A percentile compares a stretch with the other conserved stretches of the same genome.
Evolutionary conservation across 2,797 vertebrate species (phyloP).

Genomic region (Tiaroga cobitis): DNA sequence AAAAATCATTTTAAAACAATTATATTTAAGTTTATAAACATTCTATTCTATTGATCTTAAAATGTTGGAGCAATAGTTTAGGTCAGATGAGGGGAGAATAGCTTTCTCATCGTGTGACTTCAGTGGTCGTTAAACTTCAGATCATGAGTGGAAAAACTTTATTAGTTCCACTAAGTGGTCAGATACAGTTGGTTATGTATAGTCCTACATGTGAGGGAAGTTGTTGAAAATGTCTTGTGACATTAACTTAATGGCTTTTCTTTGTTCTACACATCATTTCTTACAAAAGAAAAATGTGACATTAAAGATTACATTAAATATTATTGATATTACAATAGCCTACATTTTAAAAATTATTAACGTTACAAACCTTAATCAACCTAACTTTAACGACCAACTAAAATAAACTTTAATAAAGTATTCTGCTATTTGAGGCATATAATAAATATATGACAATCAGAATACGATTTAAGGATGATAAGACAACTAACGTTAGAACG

Average conservation of each 20-base stretch:
- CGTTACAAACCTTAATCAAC: background rate
- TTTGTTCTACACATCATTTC: background rate
- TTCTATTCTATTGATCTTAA: background rate
- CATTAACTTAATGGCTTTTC: conserved; percentile 40
- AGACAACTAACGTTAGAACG: background rate
- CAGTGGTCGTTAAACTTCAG: conserved; percentile 28
- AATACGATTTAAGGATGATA: background rate
- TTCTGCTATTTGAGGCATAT: background rate
- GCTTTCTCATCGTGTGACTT: conserved; percentile 27
- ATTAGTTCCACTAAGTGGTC: conserved; percentile 61
- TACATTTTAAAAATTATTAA: too few species aligned
- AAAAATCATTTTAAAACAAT: background rate
- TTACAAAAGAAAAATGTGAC: background rate
- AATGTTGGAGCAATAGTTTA: background rate
- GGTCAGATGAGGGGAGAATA: conserved; percentile 7
- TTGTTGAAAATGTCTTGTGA: conserved; percentile 59
- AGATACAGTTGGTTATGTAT: conserved; percentile 60
- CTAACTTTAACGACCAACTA: background rate
- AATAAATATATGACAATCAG: background rate
- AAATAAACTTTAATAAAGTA: background rate
- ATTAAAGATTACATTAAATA: background rate
- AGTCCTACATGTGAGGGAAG: conserved; percentile 52
- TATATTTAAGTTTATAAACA: background rate
- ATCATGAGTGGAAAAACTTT: conserved; percentile 53
- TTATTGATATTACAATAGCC: too few species aligned